phyloP scores from a whole-genome alignment of 2,888 invertebrate genomes.

The Xanthorhoe designata region DNA sequence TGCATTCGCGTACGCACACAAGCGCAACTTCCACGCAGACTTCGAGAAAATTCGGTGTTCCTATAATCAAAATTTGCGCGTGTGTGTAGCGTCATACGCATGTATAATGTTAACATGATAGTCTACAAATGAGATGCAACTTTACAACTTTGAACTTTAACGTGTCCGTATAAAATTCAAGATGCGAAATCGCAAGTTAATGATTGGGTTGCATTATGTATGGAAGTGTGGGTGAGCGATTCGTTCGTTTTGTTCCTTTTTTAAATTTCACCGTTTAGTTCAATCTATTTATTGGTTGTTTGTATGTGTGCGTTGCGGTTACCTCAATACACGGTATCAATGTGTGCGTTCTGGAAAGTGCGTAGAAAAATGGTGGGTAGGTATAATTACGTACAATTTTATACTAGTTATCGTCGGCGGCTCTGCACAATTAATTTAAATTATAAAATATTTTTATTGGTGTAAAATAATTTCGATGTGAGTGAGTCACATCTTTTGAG shows the following conservation, averaged over 20 bases:
- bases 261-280: slow-evolving; percentile 86
- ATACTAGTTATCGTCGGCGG: slow-evolving; percentile 50
- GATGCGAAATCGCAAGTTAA: slow-evolving; percentile 55
- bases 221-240: slow-evolving; percentile 73
- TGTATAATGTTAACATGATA: slow-evolving; percentile 76
- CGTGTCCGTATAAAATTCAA: slow-evolving; percentile 38
- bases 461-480: neutral
- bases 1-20: slow-evolving; percentile 69
- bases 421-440: slow-evolving; percentile 24
- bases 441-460: slow-evolving; percentile 6
- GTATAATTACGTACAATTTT: slow-evolving; percentile 71
- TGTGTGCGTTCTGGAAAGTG: slow-evolving; percentile 73
- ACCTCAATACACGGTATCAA: slow-evolving; percentile 52
- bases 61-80: slow-evolving; percentile 75
- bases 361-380: slow-evolving; percentile 80
- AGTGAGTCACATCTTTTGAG: neutral
- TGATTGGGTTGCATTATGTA: slow-evolving; percentile 81
- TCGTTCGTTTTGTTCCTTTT: slow-evolving; percentile 84
- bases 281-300: slow-evolving; percentile 84
- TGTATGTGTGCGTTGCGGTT: slow-evolving; percentile 73
- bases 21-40: slow-evolving; percentile 57
- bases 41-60: slow-evolving; percentile 76
- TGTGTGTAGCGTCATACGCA: slow-evolving; percentile 72
- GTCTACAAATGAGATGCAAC: slow-evolving; percentile 61
- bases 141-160: slow-evolving; percentile 56